Evolutionary conservation across 2,888 invertebrate genomes (phyloP).

Genomic region (Netelia virgata): DNA sequence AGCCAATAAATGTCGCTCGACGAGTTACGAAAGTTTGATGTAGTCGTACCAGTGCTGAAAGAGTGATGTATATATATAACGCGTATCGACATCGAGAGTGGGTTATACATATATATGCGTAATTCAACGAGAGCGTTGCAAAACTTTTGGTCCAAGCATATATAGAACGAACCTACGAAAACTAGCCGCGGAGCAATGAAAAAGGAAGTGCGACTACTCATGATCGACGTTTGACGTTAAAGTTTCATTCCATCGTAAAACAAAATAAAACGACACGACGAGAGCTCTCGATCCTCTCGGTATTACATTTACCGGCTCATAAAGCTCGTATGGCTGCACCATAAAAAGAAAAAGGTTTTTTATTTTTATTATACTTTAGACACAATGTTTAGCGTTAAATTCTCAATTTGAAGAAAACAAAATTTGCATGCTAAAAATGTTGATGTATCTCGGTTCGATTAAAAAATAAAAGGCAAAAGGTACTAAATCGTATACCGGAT

Average conservation of each 20-base stretch:
- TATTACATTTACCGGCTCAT: no score
- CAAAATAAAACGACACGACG: no score
- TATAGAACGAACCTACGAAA: not conserved
- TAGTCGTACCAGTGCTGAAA: not conserved
- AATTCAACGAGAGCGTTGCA: constrained; percentile 9
- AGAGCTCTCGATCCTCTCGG: no score
- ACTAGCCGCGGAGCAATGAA: not conserved
- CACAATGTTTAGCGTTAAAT: no score
- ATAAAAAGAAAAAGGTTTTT: no score
- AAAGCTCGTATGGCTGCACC: no score
- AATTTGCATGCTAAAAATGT: no score
- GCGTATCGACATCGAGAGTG: not conserved
- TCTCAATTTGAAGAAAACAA: no score
- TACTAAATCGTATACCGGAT: no score
- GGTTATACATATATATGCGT: not conserved
- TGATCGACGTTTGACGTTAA: not conserved
- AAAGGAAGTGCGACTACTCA: not conserved
- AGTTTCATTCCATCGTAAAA: not conserved
- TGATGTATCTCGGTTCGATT: no score
- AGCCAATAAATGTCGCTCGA: constrained; percentile 42
- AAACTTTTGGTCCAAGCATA: constrained; percentile 7
- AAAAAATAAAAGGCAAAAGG: no score
- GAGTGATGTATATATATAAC: not conserved
- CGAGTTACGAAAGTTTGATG: constrained; percentile 5
- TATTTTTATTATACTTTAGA: no score